Percentiles rank a stretch among this genome's conserved stretches.
Evolutionary conservation across 2,888 invertebrate genomes (phyloP).

Genomic region (Pelosia muscerda): DNA sequence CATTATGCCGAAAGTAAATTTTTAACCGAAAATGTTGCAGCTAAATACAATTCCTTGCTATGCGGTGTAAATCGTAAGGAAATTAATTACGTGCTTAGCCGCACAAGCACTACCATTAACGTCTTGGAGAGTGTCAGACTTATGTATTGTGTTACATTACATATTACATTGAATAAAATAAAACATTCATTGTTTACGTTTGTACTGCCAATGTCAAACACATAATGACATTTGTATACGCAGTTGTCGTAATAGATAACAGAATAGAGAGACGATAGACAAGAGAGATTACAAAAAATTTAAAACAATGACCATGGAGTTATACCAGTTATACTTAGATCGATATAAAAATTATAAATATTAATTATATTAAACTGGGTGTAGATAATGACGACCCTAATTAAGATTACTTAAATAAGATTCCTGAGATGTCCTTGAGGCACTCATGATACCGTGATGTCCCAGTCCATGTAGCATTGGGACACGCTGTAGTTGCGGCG

Average conservation of each 20-base stretch:
- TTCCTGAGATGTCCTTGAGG: neutral
- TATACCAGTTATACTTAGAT: neutral
- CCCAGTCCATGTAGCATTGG: no score
- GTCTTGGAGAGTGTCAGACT: no score
- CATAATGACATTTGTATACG: neutral
- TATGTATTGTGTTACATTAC: neutral
- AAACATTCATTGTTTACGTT: neutral
- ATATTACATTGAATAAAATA: neutral
- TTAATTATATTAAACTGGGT: neutral
- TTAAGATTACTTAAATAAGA: no score
- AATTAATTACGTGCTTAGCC: no score
- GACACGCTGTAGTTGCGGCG: no score
- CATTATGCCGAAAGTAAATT: no score
- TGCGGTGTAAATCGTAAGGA: no score
- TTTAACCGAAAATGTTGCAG: no score
- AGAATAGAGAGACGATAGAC: neutral
- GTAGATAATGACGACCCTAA: neutral
- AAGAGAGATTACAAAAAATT: neutral
- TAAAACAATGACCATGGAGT: neutral
- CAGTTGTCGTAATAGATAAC: slow-evolving; percentile 1
- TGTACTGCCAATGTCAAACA: neutral
- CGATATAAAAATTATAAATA: neutral
- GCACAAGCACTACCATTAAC: no score
- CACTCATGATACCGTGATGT: no score
- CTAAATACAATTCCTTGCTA: no score